These are phyloP conservation scores for Oriolus oriolus DNA, from an alignment of 2,113 vertebrate genomes.

Conservation along the genomic window DNA sequence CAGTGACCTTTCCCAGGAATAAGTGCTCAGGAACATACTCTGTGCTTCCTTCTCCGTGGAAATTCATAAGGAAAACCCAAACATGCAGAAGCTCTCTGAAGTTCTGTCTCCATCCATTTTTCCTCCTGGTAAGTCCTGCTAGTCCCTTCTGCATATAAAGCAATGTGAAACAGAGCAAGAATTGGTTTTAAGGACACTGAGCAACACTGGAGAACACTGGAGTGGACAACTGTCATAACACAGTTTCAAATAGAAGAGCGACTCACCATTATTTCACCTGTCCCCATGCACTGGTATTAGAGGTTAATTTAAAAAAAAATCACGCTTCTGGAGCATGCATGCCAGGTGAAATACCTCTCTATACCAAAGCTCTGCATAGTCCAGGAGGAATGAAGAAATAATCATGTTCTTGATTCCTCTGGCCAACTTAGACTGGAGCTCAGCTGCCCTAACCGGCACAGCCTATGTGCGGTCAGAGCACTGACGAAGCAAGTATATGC, in stretches of 20 bases:
- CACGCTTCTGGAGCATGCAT: rapidly evolving
- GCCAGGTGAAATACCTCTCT: neutral
- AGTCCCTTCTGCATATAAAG: neutral
- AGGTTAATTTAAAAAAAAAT: neutral
- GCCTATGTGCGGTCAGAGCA: neutral
- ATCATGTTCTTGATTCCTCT: neutral
- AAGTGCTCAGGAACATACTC: neutral
- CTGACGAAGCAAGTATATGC: neutral
- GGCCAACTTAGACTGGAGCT: neutral
- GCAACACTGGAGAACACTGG: neutral
- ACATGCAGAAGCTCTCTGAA: neutral
- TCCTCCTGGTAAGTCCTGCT: neutral
- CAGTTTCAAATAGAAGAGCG: neutral
- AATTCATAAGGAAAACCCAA: neutral
- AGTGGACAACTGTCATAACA: neutral
- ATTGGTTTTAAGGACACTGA: neutral
- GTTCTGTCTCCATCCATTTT: neutral
- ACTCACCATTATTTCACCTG: neutral
- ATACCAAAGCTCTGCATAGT: neutral
- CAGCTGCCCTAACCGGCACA: neutral
- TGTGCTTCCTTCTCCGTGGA: neutral
- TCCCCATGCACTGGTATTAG: neutral
- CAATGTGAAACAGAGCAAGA: neutral
- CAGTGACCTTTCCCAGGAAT: neutral
- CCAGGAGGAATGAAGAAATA: neutral